phyloP scores from a whole-genome alignment of 2,888 invertebrate genomes.

The Habroteleia sp. region DNA sequence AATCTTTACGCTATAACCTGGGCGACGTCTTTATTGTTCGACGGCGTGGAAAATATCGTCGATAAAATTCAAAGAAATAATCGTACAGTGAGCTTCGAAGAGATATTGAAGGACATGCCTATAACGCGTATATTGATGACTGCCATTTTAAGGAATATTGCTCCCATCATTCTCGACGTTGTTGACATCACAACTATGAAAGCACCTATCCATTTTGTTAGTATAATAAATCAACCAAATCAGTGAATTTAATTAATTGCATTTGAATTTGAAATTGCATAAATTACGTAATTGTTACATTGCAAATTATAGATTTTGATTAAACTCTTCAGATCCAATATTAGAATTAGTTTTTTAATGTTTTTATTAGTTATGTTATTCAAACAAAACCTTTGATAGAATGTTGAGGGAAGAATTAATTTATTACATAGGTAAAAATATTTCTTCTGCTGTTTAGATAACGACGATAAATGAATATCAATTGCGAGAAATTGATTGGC shows the following conservation, averaged over 20 bases:
- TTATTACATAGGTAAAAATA: constrained; percentile 13
- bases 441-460: constrained; percentile 67
- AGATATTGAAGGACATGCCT: constrained; percentile 70
- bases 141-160: constrained; percentile 69
- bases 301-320: too few relatives aligned
- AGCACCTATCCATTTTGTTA: constrained; percentile 68
- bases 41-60: constrained; percentile 70
- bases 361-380: too few relatives aligned
- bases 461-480: constrained; percentile 80
- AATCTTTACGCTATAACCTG: constrained; percentile 71
- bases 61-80: constrained; percentile 70
- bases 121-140: constrained; percentile 71
- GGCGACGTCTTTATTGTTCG: constrained; percentile 69
- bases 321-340: too few relatives aligned
- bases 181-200: constrained; percentile 70
- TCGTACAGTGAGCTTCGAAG: constrained; percentile 62
- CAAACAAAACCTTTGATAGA: too few relatives aligned
- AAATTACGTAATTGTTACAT: too few relatives aligned
- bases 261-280: too few relatives aligned
- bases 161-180: constrained; percentile 70
- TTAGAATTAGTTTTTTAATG: too few relatives aligned
- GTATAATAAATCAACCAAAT: too few relatives aligned
- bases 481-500: constrained; percentile 82
- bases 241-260: too few relatives aligned
- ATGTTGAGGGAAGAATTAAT: too few relatives aligned